These are phyloP conservation scores for Rhopalosiphum nymphaeae DNA, from an alignment of 2,888 invertebrate species.

Conservation along the genomic window DNA sequence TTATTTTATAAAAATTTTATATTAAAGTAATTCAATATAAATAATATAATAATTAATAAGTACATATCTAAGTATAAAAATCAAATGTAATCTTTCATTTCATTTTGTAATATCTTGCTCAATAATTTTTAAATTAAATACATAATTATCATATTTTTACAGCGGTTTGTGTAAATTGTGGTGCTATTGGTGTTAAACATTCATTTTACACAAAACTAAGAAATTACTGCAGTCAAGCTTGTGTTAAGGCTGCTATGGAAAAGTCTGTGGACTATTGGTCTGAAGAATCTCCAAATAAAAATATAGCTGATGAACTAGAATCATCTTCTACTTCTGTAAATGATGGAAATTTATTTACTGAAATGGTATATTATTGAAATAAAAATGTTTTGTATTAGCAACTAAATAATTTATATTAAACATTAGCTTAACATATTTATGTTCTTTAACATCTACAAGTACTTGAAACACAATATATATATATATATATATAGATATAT, in stretches of 20 bases:
- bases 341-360: neutral
- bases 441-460: neutral
- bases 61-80: neutral
- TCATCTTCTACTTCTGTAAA: constrained; percentile 1
- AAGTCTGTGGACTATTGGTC: neutral
- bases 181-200: constrained; percentile 86
- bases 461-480: neutral
- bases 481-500: neutral
- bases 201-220: constrained; percentile 88
- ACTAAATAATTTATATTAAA: neutral
- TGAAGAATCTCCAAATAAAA: neutral
- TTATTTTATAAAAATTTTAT: neutral
- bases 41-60: neutral
- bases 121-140: neutral
- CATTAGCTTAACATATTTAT: neutral
- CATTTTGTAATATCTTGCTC: neutral
- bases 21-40: neutral
- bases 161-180: constrained; percentile 89
- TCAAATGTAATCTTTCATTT: neutral
- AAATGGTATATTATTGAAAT: constrained; percentile 24
- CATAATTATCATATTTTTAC: constrained; percentile 67
- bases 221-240: constrained; percentile 84
- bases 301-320: neutral
- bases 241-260: constrained; percentile 74
- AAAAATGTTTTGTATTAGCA: neutral